phyloP scores from a whole-genome alignment of 2,888 invertebrate genomes.

The Julus scanicus region DNA sequence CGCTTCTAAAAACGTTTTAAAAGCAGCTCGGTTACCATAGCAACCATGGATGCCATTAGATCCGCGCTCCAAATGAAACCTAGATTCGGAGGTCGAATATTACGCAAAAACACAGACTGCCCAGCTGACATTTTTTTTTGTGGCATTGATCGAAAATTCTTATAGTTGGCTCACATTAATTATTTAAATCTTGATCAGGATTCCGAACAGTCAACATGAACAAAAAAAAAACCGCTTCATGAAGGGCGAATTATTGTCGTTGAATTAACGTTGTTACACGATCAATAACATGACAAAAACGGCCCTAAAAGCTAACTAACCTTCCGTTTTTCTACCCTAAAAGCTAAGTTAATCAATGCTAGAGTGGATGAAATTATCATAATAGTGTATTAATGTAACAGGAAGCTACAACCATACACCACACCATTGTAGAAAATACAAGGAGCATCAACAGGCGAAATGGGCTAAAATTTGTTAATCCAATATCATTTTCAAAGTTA shows the following conservation, averaged over 20 bases:
- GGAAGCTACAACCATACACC: too few relatives aligned
- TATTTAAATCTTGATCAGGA: not conserved
- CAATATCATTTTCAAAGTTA: too few relatives aligned
- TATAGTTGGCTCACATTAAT: not conserved
- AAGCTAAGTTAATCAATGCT: not conserved
- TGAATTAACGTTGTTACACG: not conserved
- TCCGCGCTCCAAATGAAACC: not conserved
- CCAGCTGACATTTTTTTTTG: not conserved
- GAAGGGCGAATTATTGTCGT: not conserved
- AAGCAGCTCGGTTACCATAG: not conserved
- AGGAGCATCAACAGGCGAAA: not conserved
- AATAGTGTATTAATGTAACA: not conserved
- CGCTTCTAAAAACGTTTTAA: not conserved
- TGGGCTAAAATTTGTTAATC: not conserved
- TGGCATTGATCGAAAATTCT: not conserved
- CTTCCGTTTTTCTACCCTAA: not conserved
- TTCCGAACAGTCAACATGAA: not conserved
- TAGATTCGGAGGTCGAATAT: not conserved
- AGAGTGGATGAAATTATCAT: not conserved
- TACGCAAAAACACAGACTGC: not conserved
- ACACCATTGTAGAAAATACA: not conserved
- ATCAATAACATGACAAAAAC: not conserved
- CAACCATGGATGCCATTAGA: conserved; percentile 30
- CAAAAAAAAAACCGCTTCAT: not conserved
- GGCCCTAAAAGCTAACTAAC: not conserved